phyloP scores from a whole-genome alignment of 2,888 invertebrate species.

The Ichneumoninae sp. region DNA sequence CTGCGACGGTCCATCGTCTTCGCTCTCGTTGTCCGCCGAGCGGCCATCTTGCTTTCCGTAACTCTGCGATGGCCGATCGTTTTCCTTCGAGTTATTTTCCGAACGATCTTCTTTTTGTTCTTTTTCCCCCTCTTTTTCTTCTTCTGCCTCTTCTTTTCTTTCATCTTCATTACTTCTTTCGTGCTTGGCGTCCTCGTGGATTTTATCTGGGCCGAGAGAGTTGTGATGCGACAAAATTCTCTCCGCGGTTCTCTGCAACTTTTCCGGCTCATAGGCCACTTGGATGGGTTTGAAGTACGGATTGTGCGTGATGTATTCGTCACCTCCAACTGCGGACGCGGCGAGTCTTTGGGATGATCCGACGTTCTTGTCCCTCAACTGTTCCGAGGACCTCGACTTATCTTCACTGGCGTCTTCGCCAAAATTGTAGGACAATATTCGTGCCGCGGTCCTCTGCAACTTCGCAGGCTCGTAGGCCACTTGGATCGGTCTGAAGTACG shows the following conservation, averaged over 20 bases:
- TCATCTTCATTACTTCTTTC: not conserved
- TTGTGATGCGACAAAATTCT: slow-evolving; percentile 47
- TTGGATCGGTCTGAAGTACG: slow-evolving; percentile 77
- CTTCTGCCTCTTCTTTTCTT: not conserved
- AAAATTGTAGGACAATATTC: slow-evolving; percentile 51
- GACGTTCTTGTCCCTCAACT: slow-evolving; percentile 13
- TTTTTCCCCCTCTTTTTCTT: slow-evolving; percentile 14
- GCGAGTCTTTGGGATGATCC: slow-evolving; percentile 7
- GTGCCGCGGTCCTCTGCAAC: slow-evolving; percentile 68
- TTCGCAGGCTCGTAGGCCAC: slow-evolving; percentile 73
- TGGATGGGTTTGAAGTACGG: slow-evolving; percentile 76
- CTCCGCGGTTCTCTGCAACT: slow-evolving; percentile 66
- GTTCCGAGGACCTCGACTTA: not conserved
- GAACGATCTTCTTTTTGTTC: not conserved
- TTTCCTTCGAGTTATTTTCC: not conserved
- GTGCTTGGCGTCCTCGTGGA: slow-evolving; percentile 10
- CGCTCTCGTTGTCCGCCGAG: not conserved
- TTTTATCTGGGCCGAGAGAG: not conserved
- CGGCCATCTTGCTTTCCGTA: not conserved
- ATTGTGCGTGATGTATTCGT: slow-evolving; percentile 69
- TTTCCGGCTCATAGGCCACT: slow-evolving; percentile 72
- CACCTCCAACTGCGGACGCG: slow-evolving; percentile 31
- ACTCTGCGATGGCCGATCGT: slow-evolving; percentile 55
- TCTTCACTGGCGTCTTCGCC: slow-evolving; percentile 10
- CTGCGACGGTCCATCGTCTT: slow-evolving; percentile 15